Evolutionary conservation across 1,140 invertebrate species (phyloP).

Genomic region (Archegozetes longisetosus): DNA sequence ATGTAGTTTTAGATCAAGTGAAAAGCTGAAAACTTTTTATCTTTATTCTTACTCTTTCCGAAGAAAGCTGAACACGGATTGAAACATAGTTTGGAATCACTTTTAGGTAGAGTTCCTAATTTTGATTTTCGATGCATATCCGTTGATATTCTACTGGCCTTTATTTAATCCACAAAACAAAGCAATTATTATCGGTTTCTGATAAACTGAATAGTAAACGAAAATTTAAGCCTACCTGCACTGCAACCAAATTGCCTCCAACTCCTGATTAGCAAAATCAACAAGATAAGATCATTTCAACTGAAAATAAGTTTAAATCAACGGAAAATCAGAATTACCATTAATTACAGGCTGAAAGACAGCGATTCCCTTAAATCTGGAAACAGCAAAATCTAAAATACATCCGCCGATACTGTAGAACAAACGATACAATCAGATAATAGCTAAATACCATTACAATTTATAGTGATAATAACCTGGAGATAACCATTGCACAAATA

Average conservation of each 20-base stretch:
- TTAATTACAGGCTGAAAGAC: constrained; percentile 34
- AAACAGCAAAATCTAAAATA: constrained; percentile 28
- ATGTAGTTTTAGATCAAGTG: too few species aligned
- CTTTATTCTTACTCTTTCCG: constrained; percentile 22
- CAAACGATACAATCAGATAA: constrained; percentile 15
- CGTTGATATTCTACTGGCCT: constrained; percentile 33
- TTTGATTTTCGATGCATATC: constrained; percentile 29
- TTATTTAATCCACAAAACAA: constrained; percentile 30
- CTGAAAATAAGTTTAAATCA: not conserved
- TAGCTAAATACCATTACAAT: not conserved
- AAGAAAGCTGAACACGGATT: constrained; percentile 22
- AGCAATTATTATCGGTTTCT: not conserved
- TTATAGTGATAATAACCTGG: constrained; percentile 41
- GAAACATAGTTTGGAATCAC: constrained; percentile 24
- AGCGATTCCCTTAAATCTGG: constrained; percentile 27
- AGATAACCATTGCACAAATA: constrained; percentile 67
- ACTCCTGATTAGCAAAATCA: constrained; percentile 14
- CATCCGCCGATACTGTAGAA: constrained; percentile 28
- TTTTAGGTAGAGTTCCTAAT: constrained; percentile 17
- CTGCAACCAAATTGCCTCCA: constrained; percentile 30
- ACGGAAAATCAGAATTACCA: constrained; percentile 21
- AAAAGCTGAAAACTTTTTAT: too few species aligned
- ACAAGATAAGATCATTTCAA: not conserved
- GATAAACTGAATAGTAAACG: not conserved
- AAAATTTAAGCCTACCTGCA: constrained; percentile 35